Evolutionary conservation across 2,888 invertebrate species (phyloP).

Genomic region (Blera fallax): DNA sequence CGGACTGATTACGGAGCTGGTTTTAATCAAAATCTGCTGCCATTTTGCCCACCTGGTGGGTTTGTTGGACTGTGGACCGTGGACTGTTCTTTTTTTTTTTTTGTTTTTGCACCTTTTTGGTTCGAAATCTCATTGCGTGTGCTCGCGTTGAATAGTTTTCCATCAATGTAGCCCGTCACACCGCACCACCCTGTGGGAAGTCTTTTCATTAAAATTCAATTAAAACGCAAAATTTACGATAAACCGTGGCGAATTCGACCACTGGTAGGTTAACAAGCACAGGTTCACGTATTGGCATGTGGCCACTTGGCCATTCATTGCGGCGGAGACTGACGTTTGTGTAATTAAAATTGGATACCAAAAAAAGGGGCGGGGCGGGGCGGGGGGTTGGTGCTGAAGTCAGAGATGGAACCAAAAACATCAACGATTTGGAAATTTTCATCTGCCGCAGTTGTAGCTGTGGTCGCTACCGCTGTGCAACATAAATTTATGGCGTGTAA

Average conservation of each 20-base stretch:
- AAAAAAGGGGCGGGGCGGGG: too few relatives aligned
- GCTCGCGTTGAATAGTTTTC: conserved; percentile 58
- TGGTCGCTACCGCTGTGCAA: conserved; percentile 25
- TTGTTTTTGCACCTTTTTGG: too few relatives aligned
- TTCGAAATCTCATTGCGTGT: conserved; percentile 57
- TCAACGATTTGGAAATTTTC: conserved; percentile 63
- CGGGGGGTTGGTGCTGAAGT: too few relatives aligned
- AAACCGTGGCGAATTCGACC: conserved; percentile 34
- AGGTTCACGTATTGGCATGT: conserved; percentile 54
- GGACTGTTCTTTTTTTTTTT: background rate
- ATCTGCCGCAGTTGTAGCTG: conserved; percentile 32
- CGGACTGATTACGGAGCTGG: conserved; percentile 59
- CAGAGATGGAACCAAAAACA: conserved; percentile 51
- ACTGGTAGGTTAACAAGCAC: conserved; percentile 31
- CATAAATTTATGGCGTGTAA: conserved; percentile 49
- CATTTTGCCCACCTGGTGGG: conserved; percentile 69
- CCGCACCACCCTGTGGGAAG: conserved; percentile 34
- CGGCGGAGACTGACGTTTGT: conserved; percentile 49
- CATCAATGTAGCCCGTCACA: conserved; percentile 36
- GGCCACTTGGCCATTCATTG: conserved; percentile 52
- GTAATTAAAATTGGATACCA: conserved; percentile 57
- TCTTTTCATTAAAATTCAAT: conserved; percentile 71
- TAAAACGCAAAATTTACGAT: conserved; percentile 67
- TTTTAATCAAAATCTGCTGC: conserved; percentile 55
- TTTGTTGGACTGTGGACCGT: conserved; percentile 46